Conservation (phyloP, 2,797 vertebrate species). For the Pseudocheirus occidentalis region DNA sequence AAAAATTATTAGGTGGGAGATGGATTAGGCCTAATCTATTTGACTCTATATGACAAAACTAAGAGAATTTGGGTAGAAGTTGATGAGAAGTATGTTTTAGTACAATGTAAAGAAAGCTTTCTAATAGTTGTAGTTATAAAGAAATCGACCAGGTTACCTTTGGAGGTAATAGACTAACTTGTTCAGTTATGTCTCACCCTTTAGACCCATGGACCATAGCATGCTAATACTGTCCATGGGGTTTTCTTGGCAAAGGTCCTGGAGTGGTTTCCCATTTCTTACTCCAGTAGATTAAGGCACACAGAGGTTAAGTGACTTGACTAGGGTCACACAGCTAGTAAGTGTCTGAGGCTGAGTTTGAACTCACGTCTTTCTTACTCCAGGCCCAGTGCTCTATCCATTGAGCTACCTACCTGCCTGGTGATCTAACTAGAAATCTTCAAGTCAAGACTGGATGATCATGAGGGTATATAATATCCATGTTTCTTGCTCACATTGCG, state of each 20-base stretch:
- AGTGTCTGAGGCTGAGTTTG: too few species aligned
- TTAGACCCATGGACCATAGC: too few species aligned
- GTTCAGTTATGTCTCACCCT: too few species aligned
- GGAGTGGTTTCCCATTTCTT: too few species aligned
- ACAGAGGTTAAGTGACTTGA: too few species aligned
- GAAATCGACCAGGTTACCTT: neutral
- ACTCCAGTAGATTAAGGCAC: too few species aligned
- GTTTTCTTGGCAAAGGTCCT: too few species aligned
- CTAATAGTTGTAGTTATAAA: neutral
- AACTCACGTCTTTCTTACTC: too few species aligned
- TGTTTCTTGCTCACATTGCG: neutral
- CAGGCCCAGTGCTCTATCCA: too few species aligned
- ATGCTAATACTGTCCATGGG: too few species aligned
- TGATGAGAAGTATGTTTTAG: neutral
- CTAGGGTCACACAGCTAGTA: too few species aligned
- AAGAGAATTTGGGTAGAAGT: neutral
- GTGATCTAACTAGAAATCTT: neutral
- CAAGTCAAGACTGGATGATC: neutral
- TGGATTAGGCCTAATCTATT: neutral
- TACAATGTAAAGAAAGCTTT: neutral
- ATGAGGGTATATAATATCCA: neutral
- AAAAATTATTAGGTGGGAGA: neutral
- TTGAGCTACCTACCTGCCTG: too few species aligned
- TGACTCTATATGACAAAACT: neutral
- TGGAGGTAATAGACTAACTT: neutral